Evolutionary conservation across 2,797 vertebrate genomes (phyloP).

Genomic region (Euphonia xanthogaster): DNA sequence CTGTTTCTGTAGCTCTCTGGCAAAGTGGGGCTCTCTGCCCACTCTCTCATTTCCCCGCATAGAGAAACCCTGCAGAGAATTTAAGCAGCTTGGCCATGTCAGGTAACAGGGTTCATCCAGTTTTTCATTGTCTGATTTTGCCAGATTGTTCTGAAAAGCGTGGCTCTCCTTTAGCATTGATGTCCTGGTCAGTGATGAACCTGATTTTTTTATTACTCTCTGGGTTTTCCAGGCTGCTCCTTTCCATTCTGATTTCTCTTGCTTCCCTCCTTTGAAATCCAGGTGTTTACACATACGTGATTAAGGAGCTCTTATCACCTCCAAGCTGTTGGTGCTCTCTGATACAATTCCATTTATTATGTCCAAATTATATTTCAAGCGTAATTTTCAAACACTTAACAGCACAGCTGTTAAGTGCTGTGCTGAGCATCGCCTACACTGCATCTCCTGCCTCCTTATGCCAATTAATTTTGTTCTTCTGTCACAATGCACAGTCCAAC

Average conservation of each 20-base stretch:
- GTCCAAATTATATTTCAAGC: neutral
- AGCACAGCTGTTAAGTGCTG: neutral
- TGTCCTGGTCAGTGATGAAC: neutral
- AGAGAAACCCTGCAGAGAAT: neutral
- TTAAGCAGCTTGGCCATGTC: neutral
- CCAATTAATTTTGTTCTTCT: neutral
- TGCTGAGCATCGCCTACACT: neutral
- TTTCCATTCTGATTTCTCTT: constrained; percentile 1
- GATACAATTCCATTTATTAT: neutral
- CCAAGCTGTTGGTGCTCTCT: neutral
- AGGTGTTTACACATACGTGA: neutral
- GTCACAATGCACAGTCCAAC: neutral
- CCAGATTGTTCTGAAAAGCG: neutral
- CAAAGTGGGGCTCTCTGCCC: neutral
- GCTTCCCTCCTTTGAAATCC: neutral
- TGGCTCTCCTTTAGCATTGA: neutral
- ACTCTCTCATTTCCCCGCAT: neutral
- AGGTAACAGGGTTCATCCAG: neutral
- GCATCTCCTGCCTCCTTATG: neutral
- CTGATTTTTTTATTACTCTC: neutral
- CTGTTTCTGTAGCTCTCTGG: neutral
- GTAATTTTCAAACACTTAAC: neutral
- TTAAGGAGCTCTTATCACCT: neutral
- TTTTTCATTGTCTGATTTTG: neutral
- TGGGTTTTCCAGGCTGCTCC: neutral